Evolutionary conservation across 2,113 vertebrate species (phyloP).

Genomic region (Struthio camelus): DNA sequence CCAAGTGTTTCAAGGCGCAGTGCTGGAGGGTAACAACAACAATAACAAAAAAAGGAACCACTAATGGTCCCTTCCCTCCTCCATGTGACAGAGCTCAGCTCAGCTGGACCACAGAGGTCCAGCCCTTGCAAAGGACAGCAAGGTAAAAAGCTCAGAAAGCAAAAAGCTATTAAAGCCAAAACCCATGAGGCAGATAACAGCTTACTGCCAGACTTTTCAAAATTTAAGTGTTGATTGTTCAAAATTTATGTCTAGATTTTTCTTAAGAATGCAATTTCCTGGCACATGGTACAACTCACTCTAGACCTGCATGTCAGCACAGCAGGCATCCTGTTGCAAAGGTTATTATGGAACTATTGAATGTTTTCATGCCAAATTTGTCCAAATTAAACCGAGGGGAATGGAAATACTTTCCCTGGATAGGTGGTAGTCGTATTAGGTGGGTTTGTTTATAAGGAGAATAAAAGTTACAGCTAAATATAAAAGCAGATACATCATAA

Average conservation of each 20-base stretch:
- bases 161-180: slow-evolving; percentile 46
- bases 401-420: slow-evolving; percentile 71
- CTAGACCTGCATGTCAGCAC: slow-evolving; percentile 65
- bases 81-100: not conserved
- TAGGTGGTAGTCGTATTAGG: slow-evolving; percentile 54
- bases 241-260: slow-evolving; percentile 72
- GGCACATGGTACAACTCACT: slow-evolving; percentile 63
- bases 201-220: slow-evolving; percentile 70
- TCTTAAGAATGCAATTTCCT: slow-evolving; percentile 78
- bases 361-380: slow-evolving; percentile 67
- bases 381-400: slow-evolving; percentile 65
- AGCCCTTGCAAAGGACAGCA: not conserved
- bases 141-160: slow-evolving; percentile 6
- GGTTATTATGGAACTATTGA: slow-evolving; percentile 75
- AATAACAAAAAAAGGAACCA: not conserved
- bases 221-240: slow-evolving; percentile 66
- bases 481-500: slow-evolving; percentile 78
- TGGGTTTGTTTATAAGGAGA: slow-evolving; percentile 75
- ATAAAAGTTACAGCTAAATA: slow-evolving; percentile 74
- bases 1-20: not conserved
- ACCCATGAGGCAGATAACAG: slow-evolving; percentile 54
- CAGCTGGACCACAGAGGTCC: not conserved
- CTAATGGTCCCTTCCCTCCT: not conserved
- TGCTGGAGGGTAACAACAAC: not conserved
- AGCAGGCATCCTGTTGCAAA: slow-evolving; percentile 75